phyloP scores from a whole-genome alignment of 1,140 invertebrate species.

The Zaprionus davidi region DNA sequence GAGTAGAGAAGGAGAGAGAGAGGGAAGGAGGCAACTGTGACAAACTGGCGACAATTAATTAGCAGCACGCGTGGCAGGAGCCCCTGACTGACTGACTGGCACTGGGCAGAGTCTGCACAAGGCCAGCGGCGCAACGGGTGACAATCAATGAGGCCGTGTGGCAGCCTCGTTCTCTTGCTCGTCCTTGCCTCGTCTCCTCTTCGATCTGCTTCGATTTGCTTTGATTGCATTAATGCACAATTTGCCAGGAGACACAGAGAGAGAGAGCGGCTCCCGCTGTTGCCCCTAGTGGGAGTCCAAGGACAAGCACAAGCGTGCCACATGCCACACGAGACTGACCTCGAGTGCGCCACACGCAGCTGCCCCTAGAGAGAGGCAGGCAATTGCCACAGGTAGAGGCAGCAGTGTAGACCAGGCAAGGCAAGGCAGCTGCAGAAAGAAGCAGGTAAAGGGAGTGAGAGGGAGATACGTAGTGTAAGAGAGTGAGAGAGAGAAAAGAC shows the following conservation, averaged over 20 bases:
- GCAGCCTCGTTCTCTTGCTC: too few relatives aligned
- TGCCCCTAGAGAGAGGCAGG: neutral
- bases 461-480: neutral
- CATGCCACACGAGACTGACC: neutral
- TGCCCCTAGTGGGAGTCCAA: slow-evolving; percentile 34
- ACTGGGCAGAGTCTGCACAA: slow-evolving; percentile 54
- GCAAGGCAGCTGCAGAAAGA: neutral
- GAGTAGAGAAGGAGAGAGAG: neutral
- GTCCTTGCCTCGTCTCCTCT: too few relatives aligned
- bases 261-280: slow-evolving; percentile 56
- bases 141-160: neutral
- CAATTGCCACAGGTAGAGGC: neutral
- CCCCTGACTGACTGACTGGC: slow-evolving; percentile 28
- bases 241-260: slow-evolving; percentile 1
- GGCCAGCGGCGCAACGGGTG: slow-evolving; percentile 32
- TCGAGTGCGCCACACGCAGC: neutral
- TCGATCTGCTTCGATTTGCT: slow-evolving; percentile 33
- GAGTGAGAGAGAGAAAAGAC: neutral
- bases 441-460: neutral
- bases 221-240: slow-evolving; percentile 61
- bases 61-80: slow-evolving; percentile 51
- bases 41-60: slow-evolving; percentile 69
- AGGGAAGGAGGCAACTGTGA: neutral
- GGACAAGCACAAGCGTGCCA: neutral
- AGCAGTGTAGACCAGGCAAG: neutral